Percentiles rank a stretch among this genome's conserved stretches.
Evolutionary conservation across 2,888 invertebrate genomes (phyloP).

Genomic region (Hyles lineata): DNA sequence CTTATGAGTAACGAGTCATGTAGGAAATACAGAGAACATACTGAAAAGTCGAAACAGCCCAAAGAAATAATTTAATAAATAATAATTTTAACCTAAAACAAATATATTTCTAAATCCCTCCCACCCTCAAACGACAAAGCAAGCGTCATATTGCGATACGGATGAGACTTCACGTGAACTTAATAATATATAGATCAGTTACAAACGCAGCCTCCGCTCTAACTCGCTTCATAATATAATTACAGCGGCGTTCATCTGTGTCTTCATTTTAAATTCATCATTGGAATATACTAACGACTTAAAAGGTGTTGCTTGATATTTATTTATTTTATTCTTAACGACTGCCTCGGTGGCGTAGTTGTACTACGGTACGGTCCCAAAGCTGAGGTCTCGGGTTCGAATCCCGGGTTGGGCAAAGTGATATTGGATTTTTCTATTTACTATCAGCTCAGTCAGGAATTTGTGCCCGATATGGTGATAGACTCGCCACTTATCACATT

Average conservation of each 20-base stretch:
- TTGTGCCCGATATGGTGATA: too few species aligned
- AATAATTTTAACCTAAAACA: neutral
- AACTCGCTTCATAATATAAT: conserved; percentile 18
- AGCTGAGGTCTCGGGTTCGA: too few species aligned
- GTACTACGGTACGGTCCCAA: too few species aligned
- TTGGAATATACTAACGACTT: neutral
- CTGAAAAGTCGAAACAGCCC: neutral
- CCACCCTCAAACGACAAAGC: conserved; percentile 47
- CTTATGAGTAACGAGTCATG: too few species aligned
- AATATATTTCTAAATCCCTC: conserved; percentile 42
- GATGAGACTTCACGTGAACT: conserved; percentile 48
- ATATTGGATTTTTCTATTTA: too few species aligned
- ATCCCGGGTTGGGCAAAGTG: too few species aligned
- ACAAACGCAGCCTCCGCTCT: conserved; percentile 39
- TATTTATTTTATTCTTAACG: too few species aligned
- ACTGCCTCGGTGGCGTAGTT: too few species aligned
- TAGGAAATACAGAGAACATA: too few species aligned
- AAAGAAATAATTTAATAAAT: neutral
- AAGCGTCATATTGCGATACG: conserved; percentile 55
- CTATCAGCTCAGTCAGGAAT: too few species aligned
- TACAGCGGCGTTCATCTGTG: neutral
- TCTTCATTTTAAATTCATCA: neutral
- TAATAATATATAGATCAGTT: conserved; percentile 47
- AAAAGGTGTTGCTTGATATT: too few species aligned
- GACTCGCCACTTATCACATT: too few species aligned